Percentiles rank a stretch among this genome's conserved stretches.
These are phyloP conservation scores for Ormyrus rosae DNA, from an alignment of 2,888 invertebrate genomes.

Conservation along the genomic window DNA sequence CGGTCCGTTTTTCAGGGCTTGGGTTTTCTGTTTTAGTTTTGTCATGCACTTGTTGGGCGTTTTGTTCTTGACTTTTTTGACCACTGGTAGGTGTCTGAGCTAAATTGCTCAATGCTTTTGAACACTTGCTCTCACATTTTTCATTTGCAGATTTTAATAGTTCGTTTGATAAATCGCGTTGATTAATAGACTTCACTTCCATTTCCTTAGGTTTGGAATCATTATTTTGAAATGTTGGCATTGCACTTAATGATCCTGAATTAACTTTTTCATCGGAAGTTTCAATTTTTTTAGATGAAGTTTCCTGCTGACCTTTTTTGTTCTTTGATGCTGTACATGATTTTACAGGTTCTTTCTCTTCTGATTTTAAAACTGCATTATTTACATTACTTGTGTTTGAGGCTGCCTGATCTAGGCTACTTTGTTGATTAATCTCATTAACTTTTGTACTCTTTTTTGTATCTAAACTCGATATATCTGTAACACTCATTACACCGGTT, in stretches of 20 bases:
- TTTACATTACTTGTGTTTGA: constrained; percentile 50
- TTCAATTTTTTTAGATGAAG: constrained; percentile 47
- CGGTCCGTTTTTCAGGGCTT: constrained; percentile 18
- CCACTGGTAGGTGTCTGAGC: not conserved
- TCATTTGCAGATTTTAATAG: constrained; percentile 35
- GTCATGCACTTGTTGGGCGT: constrained; percentile 5
- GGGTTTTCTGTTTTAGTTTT: constrained; percentile 40
- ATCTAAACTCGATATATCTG: constrained; percentile 75
- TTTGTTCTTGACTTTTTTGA: constrained; percentile 24
- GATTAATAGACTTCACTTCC: constrained; percentile 56
- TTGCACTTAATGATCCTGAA: constrained; percentile 28
- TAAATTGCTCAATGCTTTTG: constrained; percentile 20
- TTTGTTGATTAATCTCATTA: constrained; percentile 57
- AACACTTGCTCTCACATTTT: constrained; percentile 27
- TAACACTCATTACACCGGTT: constrained; percentile 81
- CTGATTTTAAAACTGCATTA: constrained; percentile 52
- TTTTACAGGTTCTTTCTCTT: constrained; percentile 44
- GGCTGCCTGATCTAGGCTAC: constrained; percentile 36
- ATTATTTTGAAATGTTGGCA: constrained; percentile 32
- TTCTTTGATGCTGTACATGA: constrained; percentile 45
- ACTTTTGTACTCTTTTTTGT: constrained; percentile 67
- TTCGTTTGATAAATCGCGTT: constrained; percentile 52
- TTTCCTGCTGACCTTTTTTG: constrained; percentile 44
- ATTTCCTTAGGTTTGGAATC: constrained; percentile 55
- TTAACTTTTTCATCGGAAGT: constrained; percentile 49